Evolutionary conservation across 2,888 invertebrate genomes (phyloP).

Genomic region (Digitonthophagus gazella): DNA sequence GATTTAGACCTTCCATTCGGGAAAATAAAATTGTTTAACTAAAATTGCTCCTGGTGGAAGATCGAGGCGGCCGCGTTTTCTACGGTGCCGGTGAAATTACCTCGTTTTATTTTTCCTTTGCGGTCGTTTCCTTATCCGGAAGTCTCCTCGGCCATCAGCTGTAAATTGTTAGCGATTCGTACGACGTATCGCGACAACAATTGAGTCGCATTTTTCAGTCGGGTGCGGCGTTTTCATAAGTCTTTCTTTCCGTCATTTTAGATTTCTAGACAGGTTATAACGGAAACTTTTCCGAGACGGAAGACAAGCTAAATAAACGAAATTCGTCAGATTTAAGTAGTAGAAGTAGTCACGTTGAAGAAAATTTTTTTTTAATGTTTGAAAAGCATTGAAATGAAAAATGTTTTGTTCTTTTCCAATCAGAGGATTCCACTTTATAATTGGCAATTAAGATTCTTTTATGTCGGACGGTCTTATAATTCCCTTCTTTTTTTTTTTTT

Average conservation of each 20-base stretch:
- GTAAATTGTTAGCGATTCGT: constrained; percentile 17
- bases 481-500: not conserved
- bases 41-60: not conserved
- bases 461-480: not conserved
- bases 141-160: constrained; percentile 4
- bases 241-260: not conserved
- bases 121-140: constrained; percentile 1
- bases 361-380: no score
- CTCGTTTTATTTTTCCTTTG: constrained; percentile 10
- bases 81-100: constrained; percentile 1
- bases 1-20: not conserved
- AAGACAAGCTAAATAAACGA: no score
- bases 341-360: no score
- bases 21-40: not conserved
- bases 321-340: not conserved
- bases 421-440: not conserved
- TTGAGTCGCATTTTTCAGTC: constrained; percentile 12
- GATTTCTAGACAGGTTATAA: not conserved
- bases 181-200: constrained; percentile 3
- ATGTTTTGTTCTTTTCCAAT: not conserved
- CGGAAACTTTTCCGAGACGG: no score
- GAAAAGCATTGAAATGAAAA: not conserved
- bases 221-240: not conserved
- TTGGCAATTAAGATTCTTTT: not conserved
- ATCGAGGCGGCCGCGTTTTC: not conserved